Percentiles rank a stretch among this genome's conserved stretches.
phyloP scores from a whole-genome alignment of 2,113 vertebrate genomes.

The Ageneiosus marmoratus region DNA sequence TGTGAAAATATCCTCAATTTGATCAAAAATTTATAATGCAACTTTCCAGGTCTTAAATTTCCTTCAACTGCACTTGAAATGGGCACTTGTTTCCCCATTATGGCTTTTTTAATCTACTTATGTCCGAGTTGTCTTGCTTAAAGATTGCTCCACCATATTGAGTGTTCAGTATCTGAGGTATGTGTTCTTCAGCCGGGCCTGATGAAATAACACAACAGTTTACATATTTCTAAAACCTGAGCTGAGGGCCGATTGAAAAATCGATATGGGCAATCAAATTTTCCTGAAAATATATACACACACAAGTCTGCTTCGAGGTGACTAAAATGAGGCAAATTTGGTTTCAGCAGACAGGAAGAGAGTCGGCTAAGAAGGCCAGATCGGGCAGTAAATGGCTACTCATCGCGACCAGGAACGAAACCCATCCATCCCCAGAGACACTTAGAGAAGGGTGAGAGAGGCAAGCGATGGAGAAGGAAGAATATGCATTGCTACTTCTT shows the following conservation, averaged over 20 bases:
- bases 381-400: conserved; percentile 79
- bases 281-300: conserved; percentile 91
- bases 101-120: conserved; percentile 92
- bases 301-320: conserved; percentile 86
- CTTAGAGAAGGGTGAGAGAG: conserved; percentile 77
- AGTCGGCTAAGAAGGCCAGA: conserved; percentile 77
- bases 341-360: conserved; percentile 87
- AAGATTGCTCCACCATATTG: conserved; percentile 81
- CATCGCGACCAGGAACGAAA: conserved; percentile 78
- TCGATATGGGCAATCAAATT: conserved; percentile 88
- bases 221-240: conserved; percentile 87
- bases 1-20: conserved; percentile 97
- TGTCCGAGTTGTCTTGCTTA: conserved; percentile 77
- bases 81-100: conserved; percentile 89
- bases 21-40: conserved; percentile 95
- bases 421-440: conserved; percentile 81
- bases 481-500: conserved; percentile 80
- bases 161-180: conserved; percentile 74
- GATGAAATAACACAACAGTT: conserved; percentile 85
- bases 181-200: conserved; percentile 68
- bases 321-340: conserved; percentile 88
- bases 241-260: conserved; percentile 88
- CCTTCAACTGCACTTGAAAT: conserved; percentile 86
- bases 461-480: conserved; percentile 74
- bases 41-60: conserved; percentile 93